Base-by-base conservation (phyloP, 2,113 vertebrate species). In the Phalacrocorax aristotelis region DNA sequence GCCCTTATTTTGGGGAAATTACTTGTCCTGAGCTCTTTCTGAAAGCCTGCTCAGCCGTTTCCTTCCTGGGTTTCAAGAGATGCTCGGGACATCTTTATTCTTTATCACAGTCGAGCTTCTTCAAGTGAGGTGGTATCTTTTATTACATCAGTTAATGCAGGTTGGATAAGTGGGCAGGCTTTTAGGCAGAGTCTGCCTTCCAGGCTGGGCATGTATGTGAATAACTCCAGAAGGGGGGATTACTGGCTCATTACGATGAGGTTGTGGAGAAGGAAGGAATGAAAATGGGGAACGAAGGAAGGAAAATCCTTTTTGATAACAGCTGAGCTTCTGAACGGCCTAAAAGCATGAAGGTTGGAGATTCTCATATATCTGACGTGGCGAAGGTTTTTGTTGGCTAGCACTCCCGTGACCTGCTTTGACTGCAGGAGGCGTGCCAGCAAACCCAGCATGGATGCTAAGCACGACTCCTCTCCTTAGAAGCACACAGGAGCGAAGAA, bases 351-450 rank as follows among this genome's bases (percentile, higher is more conserved):
- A 64, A 48, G 27, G 55, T 13, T 75, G 66, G 30, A 72, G 70
- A 25, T 76, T 79, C 65, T 52, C 48, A 4, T 40, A 1, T 34
- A 0, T 48, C 23, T 87, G 74, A 55, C 3, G 25, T 15, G 52
- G 65, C 9, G 15, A 40, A 49, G 87, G 74, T 72, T 89, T 95
- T 23, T 77, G 49, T 77, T 96, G 85, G 78, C 84, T 17, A 7
- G 23, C 34, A 58, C 92, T 91, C 42, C 86, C 12, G 40, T 62
- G 76, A 58, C 60, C 76, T 51, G 71, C 60, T 90, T 27, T 75
- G 92, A n/a, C 80, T n/a, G 95, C 6, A 15, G 79, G 78, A 88
- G 84, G n/a, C 25, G 10, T 9, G 65, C 72, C 74, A 70, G 85
- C 76, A 81, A 48, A 87, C 40, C 26, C 77, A 83, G 42, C 18